Percentiles rank a stretch among this genome's conserved stretches.
Conservation (phyloP, 2,797 vertebrate genomes). For the Fringilla coelebs region DNA sequence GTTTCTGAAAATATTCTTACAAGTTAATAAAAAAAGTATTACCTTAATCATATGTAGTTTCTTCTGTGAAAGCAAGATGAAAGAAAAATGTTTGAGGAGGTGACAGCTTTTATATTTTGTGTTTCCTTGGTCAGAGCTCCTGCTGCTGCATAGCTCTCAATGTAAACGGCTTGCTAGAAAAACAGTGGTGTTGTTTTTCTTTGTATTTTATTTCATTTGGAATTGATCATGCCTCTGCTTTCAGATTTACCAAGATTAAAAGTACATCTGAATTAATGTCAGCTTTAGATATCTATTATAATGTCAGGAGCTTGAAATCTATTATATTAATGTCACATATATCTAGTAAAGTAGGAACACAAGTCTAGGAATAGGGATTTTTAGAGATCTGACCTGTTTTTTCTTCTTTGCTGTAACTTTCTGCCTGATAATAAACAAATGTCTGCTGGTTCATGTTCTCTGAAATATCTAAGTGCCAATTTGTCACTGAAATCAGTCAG, state of each 20-base stretch:
- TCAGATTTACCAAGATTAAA: slow-evolving; percentile 25
- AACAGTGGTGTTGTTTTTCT: not conserved
- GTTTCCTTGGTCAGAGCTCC: not conserved
- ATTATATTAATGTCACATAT: not conserved
- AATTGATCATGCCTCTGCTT: not conserved
- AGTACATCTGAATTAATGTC: slow-evolving; percentile 11
- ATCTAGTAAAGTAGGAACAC: not conserved
- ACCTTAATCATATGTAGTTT: slow-evolving; percentile 9
- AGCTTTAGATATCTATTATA: not conserved
- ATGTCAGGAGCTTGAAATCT: not conserved
- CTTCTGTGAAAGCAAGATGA: slow-evolving; percentile 7
- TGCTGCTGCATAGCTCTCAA: not conserved
- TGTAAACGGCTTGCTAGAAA: slow-evolving; percentile 10
- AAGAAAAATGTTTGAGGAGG: not conserved
- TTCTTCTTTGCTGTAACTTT: not conserved
- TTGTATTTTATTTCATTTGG: not conserved
- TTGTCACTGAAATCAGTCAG: not conserved
- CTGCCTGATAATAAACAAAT: not conserved
- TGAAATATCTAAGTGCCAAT: not conserved
- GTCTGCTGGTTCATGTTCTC: not conserved
- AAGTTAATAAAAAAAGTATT: slow-evolving; percentile 33
- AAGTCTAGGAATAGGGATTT: not conserved
- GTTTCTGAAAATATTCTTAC: slow-evolving; percentile 18
- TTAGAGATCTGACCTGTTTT: not conserved
- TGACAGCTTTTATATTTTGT: slow-evolving; percentile 2